Percentiles rank a stretch among this genome's conserved stretches.
Evolutionary conservation across 2,888 invertebrate species (phyloP).

Genomic region (Eupithecia exiguata): DNA sequence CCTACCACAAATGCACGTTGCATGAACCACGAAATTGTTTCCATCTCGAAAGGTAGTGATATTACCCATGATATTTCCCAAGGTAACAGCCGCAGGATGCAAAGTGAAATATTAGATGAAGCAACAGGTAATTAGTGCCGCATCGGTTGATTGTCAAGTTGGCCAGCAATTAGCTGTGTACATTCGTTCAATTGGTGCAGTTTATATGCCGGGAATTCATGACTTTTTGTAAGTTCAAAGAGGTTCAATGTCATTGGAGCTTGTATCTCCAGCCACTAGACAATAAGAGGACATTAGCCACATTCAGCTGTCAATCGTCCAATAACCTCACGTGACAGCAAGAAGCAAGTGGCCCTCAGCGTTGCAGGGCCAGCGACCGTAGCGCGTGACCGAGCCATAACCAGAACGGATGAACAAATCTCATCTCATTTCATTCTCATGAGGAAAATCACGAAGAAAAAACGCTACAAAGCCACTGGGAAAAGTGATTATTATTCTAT

Average conservation of each 20-base stretch:
- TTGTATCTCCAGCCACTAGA: not conserved
- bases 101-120: slow-evolving; percentile 49
- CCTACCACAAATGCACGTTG: slow-evolving; percentile 20
- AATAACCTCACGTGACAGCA: not conserved
- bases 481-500: slow-evolving; percentile 9
- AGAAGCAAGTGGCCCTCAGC: not conserved
- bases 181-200: slow-evolving; percentile 1
- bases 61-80: not conserved
- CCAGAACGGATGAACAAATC: slow-evolving; percentile 1
- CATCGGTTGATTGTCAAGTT: slow-evolving; percentile 48
- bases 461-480: slow-evolving; percentile 1
- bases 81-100: slow-evolving; percentile 46
- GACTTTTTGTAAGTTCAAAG: not conserved
- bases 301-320: not conserved
- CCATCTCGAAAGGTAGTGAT: not conserved
- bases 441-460: not conserved
- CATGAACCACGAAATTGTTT: not conserved
- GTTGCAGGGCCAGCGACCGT: not conserved
- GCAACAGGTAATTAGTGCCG: slow-evolving; percentile 51
- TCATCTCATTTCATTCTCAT: slow-evolving; percentile 1
- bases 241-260: not conserved
- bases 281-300: not conserved
- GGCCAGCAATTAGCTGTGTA: slow-evolving; percentile 26
- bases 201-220: not conserved
- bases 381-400: not conserved